These are phyloP conservation scores for Chrysomela aeneicollis DNA, from an alignment of 2,888 invertebrate species.

Conservation along the genomic window DNA sequence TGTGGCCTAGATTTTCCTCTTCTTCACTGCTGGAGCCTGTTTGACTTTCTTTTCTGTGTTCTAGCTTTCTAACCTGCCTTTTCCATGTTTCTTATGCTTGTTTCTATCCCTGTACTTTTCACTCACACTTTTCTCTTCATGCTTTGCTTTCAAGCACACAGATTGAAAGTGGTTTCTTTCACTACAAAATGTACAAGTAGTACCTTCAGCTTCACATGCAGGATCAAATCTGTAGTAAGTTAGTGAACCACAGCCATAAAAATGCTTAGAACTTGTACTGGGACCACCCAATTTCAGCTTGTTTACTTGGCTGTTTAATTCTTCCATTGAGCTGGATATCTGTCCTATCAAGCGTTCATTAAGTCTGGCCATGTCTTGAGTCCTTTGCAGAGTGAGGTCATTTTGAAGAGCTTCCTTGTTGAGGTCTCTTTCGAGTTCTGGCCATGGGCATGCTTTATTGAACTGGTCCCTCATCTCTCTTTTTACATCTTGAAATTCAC, in stretches of 20 bases:
- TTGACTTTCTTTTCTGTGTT: background rate
- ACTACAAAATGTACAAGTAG: background rate
- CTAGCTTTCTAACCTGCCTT: background rate
- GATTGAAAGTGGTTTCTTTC: background rate
- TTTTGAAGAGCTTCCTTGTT: background rate
- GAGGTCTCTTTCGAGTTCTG: background rate
- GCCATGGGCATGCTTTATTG: background rate
- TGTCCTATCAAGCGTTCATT: background rate
- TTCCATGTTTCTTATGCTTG: background rate
- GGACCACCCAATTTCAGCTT: background rate
- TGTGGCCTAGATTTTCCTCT: background rate
- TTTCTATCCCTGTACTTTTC: background rate
- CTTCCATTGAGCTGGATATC: background rate
- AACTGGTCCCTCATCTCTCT: background rate
- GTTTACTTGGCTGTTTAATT: background rate
- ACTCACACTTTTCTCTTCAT: background rate
- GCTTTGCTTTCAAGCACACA: background rate
- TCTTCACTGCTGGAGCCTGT: background rate
- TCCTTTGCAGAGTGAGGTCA: background rate
- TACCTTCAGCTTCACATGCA: background rate
- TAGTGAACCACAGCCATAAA: background rate
- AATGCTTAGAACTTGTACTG: background rate
- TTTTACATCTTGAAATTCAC: background rate
- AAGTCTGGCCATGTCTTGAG: background rate
- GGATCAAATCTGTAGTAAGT: background rate